Evolutionary conservation across 2,888 invertebrate genomes (phyloP).

Genomic region (Xestia c-nigrum): DNA sequence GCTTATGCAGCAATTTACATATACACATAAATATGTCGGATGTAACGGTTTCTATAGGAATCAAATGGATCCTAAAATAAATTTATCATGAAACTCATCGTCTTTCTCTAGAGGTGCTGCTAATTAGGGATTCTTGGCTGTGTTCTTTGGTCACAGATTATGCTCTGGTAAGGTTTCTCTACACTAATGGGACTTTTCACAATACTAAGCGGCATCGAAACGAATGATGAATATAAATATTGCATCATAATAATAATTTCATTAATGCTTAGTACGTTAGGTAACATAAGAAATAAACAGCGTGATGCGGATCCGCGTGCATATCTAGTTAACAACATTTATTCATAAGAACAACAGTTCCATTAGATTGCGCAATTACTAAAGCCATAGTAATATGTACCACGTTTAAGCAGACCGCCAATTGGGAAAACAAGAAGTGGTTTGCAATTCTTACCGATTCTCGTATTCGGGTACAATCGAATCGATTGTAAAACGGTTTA

Average conservation of each 20-base stretch:
- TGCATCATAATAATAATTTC: neutral
- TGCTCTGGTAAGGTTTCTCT: too few species aligned
- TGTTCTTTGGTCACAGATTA: too few species aligned
- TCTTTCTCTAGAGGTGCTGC: neutral
- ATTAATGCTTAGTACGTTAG: neutral
- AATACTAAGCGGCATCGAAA: too few species aligned
- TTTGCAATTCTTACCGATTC: slow-evolving; percentile 31
- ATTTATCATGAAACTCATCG: neutral
- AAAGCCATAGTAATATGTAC: slow-evolving; percentile 17
- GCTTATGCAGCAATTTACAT: neutral
- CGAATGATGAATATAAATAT: too few species aligned
- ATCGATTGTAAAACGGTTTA: slow-evolving; percentile 52
- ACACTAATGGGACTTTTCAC: too few species aligned
- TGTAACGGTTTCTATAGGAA: neutral
- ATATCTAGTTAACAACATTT: neutral
- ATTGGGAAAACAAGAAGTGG: slow-evolving; percentile 28
- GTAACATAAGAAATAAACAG: neutral
- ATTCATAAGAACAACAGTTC: slow-evolving; percentile 35
- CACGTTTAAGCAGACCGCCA: slow-evolving; percentile 13
- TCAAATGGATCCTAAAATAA: neutral
- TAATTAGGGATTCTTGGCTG: neutral
- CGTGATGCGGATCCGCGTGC: too few species aligned
- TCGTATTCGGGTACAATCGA: slow-evolving; percentile 35
- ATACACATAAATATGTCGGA: too few species aligned
- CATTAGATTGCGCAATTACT: slow-evolving; percentile 40